Conservation (phyloP, 2,113 vertebrate species). For the Callithrix jacchus region DNA sequence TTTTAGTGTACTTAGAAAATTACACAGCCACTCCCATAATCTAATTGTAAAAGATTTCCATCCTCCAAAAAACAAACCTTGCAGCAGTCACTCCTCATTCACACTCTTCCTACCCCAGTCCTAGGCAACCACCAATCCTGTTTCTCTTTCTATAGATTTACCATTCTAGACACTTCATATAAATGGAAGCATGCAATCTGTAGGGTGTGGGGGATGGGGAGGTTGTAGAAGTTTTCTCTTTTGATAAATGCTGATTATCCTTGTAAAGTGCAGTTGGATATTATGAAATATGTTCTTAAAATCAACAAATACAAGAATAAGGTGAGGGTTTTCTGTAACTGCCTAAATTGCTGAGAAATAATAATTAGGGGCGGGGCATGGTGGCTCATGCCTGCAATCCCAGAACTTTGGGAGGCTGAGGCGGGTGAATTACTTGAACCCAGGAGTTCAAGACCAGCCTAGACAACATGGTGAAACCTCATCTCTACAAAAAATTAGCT, state of each 20-base stretch:
- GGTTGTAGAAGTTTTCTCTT: neutral
- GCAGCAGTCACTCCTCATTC: neutral
- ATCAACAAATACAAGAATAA: constrained; percentile 9
- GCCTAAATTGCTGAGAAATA: neutral
- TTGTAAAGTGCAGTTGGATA: constrained; percentile 12
- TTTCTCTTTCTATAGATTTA: neutral
- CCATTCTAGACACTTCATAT: neutral
- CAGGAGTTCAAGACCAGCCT: no score
- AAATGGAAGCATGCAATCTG: constrained; percentile 17
- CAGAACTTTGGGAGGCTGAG: no score
- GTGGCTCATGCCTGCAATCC: no score
- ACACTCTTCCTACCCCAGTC: neutral
- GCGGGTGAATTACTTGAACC: no score
- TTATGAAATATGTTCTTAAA: constrained; percentile 44
- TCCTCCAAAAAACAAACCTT: neutral
- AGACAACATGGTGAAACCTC: no score
- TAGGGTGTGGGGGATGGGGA: no score
- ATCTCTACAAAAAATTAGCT: no score
- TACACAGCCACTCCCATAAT: neutral
- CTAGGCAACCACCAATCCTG: neutral
- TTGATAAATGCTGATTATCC: constrained; percentile 44
- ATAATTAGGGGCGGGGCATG: no score
- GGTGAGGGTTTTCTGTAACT: neutral
- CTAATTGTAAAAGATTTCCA: constrained; percentile 22
- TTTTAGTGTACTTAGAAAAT: neutral